Percentiles rank a stretch among this genome's conserved stretches.
phyloP scores from a whole-genome alignment of 2,888 invertebrate species.

The Anoncus sp. region DNA sequence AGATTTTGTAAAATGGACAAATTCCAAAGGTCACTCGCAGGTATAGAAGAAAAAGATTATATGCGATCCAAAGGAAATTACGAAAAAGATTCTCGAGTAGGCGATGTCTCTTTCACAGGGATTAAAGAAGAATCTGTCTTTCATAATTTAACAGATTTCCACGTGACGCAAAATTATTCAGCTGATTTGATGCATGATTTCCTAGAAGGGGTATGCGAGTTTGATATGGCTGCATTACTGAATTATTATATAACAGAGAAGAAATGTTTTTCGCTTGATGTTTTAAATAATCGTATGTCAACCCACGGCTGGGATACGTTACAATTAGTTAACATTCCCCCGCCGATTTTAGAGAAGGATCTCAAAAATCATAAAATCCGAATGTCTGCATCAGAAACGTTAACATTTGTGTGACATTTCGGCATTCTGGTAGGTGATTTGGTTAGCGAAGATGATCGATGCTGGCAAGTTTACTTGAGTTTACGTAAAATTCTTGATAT shows the following conservation, averaged over 20 bases:
- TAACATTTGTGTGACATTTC: slow-evolving; percentile 22
- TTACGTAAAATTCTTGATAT: slow-evolving; percentile 21
- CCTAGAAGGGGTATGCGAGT: slow-evolving; percentile 34
- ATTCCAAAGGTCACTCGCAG: slow-evolving; percentile 44
- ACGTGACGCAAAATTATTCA: slow-evolving; percentile 28
- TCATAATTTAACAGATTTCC: slow-evolving; percentile 5
- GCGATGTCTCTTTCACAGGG: slow-evolving; percentile 1
- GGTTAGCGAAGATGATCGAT: slow-evolving; percentile 33
- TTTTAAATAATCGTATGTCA: slow-evolving; percentile 18
- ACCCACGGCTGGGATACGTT: slow-evolving; percentile 17
- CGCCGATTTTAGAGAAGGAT: no score
- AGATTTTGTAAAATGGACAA: slow-evolving; percentile 58
- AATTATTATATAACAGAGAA: slow-evolving; percentile 26
- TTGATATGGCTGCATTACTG: slow-evolving; percentile 35
- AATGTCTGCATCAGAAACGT: slow-evolving; percentile 61
- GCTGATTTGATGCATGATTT: slow-evolving; percentile 44
- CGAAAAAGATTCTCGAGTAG: neutral
- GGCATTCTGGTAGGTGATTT: slow-evolving; percentile 1
- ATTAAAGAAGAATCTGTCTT: slow-evolving; percentile 4
- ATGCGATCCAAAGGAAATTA: slow-evolving; percentile 25
- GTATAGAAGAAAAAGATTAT: slow-evolving; percentile 21
- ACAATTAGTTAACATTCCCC: neutral
- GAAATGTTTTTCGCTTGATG: slow-evolving; percentile 39
- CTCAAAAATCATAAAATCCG: slow-evolving; percentile 17
- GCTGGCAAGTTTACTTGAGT: slow-evolving; percentile 35